Conservation (phyloP, 2,888 invertebrate species). For the Hypercompe scribonia region DNA sequence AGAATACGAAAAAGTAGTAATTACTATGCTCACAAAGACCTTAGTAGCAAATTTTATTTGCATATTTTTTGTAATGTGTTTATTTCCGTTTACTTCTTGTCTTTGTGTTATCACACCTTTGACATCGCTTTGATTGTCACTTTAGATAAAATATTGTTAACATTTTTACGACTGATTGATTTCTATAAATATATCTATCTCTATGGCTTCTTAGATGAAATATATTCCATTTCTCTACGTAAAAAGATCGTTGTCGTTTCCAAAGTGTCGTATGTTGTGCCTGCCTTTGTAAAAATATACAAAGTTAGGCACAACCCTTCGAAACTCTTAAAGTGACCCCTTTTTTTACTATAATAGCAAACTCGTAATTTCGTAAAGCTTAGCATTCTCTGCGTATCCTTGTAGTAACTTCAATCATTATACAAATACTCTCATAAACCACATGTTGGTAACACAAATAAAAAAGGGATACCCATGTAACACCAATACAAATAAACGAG, state of each 20-base stretch:
- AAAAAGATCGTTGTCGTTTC: background rate
- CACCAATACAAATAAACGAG: conserved; percentile 13
- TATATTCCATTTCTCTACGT: background rate
- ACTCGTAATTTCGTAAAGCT: conserved; percentile 13
- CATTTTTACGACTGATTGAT: too few species aligned
- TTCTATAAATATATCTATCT: background rate
- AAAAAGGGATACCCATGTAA: conserved; percentile 20
- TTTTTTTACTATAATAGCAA: background rate
- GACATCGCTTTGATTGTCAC: too few species aligned
- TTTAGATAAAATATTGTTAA: background rate
- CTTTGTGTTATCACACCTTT: too few species aligned
- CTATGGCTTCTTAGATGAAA: background rate
- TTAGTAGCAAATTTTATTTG: background rate
- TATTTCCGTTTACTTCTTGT: background rate
- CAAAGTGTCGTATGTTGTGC: too few species aligned
- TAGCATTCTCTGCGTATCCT: background rate
- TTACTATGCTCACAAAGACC: too few species aligned
- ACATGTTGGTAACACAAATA: conserved; percentile 1
- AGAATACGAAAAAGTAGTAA: too few species aligned
- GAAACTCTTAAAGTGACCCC: background rate
- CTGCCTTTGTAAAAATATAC: too few species aligned
- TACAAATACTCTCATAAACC: conserved; percentile 14
- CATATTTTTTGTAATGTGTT: background rate
- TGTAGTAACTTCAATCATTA: conserved; percentile 18
- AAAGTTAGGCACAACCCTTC: background rate